A percentile compares a stretch with the other conserved stretches of the same genome.
phyloP scores from a whole-genome alignment of 2,797 vertebrate genomes.

The Gallirallus australis region DNA sequence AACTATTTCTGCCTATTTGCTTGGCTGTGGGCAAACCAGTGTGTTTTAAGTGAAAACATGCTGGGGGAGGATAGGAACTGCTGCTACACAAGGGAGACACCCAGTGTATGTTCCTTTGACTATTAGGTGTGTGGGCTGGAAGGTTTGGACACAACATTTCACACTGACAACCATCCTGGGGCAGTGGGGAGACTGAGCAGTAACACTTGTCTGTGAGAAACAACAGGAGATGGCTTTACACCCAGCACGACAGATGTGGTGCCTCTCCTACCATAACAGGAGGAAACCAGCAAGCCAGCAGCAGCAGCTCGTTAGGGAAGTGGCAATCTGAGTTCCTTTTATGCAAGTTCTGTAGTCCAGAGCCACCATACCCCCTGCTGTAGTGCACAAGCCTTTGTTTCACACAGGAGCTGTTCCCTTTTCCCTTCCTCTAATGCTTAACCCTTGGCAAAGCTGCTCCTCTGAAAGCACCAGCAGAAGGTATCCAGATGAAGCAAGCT shows the following conservation, averaged over 20 bases:
- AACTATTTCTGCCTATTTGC: neutral
- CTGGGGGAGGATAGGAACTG: neutral
- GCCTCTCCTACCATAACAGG: neutral
- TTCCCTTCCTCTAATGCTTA: neutral
- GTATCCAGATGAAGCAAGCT: neutral
- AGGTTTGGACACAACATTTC: neutral
- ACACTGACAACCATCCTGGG: neutral
- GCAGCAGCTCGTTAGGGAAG: neutral
- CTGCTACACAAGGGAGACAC: neutral
- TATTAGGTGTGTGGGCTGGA: neutral
- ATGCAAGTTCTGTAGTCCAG: neutral
- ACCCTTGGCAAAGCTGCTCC: neutral
- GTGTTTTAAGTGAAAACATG: neutral
- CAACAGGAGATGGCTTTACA: neutral
- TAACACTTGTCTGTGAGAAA: neutral
- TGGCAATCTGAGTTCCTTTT: neutral
- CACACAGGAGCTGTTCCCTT: neutral
- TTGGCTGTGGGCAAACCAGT: neutral
- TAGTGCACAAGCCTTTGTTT: neutral
- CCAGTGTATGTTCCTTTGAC: neutral
- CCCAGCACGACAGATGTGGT: neutral
- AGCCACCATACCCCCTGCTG: neutral
- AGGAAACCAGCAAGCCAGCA: neutral
- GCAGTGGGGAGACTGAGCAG: neutral
- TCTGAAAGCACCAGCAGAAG: neutral